A percentile compares a stretch with the other conserved stretches of the same genome.
These are phyloP conservation scores for Rachycentron canadum DNA, from an alignment of 2,797 vertebrate genomes.

Conservation along the genomic window DNA sequence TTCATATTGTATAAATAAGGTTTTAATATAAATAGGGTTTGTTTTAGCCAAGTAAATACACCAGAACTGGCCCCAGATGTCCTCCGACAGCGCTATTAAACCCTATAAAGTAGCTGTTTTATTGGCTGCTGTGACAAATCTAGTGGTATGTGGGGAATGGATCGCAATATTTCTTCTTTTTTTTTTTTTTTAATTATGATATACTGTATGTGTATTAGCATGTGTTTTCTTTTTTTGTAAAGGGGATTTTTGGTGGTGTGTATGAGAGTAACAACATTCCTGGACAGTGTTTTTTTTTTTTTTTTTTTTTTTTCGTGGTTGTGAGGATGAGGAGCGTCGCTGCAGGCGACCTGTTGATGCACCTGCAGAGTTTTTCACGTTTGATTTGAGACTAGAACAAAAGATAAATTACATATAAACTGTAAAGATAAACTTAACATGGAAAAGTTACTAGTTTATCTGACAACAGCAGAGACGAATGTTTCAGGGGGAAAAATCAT, in stretches of 20 bases:
- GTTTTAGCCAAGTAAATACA: slow-evolving; percentile 1
- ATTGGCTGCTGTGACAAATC: slow-evolving; percentile 1
- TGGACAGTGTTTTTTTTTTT: not conserved
- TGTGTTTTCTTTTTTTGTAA: not conserved
- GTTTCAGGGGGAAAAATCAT: no score
- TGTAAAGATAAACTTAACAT: no score
- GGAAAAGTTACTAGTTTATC: no score
- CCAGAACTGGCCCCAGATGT: slow-evolving; percentile 20
- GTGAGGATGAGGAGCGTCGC: not conserved
- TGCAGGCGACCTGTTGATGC: no score
- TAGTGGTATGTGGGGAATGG: not conserved
- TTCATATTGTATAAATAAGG: slow-evolving; percentile 15
- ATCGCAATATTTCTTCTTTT: not conserved
- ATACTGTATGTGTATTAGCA: not conserved
- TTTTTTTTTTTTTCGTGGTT: no score
- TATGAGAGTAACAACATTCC: not conserved
- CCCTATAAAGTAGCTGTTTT: slow-evolving; percentile 12
- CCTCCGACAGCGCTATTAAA: not conserved
- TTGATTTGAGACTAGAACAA: not conserved
- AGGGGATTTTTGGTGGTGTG: not conserved
- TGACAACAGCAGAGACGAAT: no score
- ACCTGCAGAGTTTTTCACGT: not conserved
- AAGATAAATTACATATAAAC: no score
- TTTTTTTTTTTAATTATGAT: not conserved
- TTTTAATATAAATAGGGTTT: not conserved